phyloP scores from a whole-genome alignment of 2,113 vertebrate species.

The Tiliqua scincoides region DNA sequence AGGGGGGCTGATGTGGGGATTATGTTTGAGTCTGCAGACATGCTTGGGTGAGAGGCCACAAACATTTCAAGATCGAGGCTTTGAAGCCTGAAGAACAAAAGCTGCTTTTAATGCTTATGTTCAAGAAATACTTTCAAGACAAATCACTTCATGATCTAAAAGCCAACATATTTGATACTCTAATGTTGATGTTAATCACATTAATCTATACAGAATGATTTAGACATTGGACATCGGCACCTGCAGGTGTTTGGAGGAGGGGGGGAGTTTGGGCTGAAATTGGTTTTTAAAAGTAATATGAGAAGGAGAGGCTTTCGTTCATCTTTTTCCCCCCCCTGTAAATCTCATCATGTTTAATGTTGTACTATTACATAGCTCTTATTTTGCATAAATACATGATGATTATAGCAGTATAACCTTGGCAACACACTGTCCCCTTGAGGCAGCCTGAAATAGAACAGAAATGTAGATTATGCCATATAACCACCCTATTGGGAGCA shows the following conservation, averaged over 20 bases:
- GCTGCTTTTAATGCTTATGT: slow-evolving; percentile 17
- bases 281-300: slow-evolving; percentile 16
- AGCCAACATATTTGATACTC: slow-evolving; percentile 11
- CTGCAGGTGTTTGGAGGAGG: slow-evolving; percentile 4
- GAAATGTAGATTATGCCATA: slow-evolving; percentile 64
- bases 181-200: not conserved
- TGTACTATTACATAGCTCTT: slow-evolving; percentile 61
- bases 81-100: slow-evolving; percentile 19
- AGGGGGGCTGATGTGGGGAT: not conserved
- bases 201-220: not conserved
- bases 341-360: slow-evolving; percentile 31
- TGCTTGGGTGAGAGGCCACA: not conserved
- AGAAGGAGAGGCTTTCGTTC: slow-evolving; percentile 43
- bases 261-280: not conserved
- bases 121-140: slow-evolving; percentile 33
- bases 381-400: slow-evolving; percentile 62
- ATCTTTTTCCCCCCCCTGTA: slow-evolving; percentile 49
- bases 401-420: slow-evolving; percentile 69
- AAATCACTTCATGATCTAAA: slow-evolving; percentile 3
- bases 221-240: not conserved
- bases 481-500: slow-evolving; percentile 64
- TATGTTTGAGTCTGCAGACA: not conserved
- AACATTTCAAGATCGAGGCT: not conserved
- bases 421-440: slow-evolving; percentile 66
- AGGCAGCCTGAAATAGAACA: slow-evolving; percentile 66